A percentile compares a stretch with the other conserved stretches of the same genome.
phyloP scores from a whole-genome alignment of 2,797 vertebrate genomes.

The Hypotaenidia okinawae region DNA sequence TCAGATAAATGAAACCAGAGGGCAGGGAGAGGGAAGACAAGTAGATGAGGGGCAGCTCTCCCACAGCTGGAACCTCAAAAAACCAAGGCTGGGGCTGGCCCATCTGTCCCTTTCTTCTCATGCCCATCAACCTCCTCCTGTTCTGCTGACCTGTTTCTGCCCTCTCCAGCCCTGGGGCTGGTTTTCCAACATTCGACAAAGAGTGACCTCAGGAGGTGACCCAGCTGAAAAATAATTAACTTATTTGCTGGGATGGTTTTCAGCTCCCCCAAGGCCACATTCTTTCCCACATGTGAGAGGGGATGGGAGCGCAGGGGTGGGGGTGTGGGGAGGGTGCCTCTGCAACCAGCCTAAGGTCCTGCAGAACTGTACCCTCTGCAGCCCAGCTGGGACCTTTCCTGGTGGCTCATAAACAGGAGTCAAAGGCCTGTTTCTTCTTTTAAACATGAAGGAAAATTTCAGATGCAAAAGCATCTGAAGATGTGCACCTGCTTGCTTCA shows the following conservation, averaged over 20 bases:
- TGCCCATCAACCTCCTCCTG: not conserved
- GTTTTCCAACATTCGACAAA: not conserved
- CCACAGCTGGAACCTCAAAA: not conserved
- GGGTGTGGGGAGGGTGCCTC: not conserved
- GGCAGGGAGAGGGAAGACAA: not conserved
- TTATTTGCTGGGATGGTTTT: not conserved
- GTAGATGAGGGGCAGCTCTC: not conserved
- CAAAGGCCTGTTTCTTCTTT: not conserved
- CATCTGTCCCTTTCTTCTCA: not conserved
- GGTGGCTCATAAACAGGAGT: not conserved
- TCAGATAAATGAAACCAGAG: not conserved
- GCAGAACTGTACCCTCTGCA: not conserved
- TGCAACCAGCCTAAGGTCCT: not conserved
- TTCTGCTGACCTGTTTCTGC: not conserved
- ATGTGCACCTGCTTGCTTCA: not conserved
- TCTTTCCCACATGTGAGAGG: not conserved
- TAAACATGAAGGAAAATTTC: not conserved
- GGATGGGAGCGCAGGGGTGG: rapidly evolving
- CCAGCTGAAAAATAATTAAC: not conserved
- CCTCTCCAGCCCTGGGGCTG: not conserved
- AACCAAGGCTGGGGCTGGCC: not conserved
- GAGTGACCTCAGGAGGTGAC: not conserved
- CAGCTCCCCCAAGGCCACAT: not conserved
- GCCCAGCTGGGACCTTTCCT: not conserved
- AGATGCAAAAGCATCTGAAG: not conserved